These are phyloP conservation scores for Cliona cf. orientalis DNA, from an alignment of 37 sponge, comb jelly and placozoan genomes.

Conservation along the genomic window DNA sequence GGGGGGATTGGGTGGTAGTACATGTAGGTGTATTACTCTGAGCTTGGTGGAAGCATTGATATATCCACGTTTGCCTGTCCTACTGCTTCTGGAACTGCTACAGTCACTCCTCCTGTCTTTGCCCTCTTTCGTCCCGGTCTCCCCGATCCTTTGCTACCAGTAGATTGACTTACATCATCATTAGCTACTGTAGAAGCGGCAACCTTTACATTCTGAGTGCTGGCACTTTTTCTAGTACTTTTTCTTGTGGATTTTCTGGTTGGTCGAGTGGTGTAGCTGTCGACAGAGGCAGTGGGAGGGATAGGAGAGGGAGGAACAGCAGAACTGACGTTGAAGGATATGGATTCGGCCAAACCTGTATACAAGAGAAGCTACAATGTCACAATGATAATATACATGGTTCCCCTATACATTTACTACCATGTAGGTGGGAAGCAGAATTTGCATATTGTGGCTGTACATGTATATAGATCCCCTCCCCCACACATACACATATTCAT, in stretches of 20 bases:
- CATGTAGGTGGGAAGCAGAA: too few species aligned
- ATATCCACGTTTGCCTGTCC: slow-evolving; percentile 6
- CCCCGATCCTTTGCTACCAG: too few species aligned
- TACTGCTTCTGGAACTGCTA: background rate
- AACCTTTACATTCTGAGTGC: too few species aligned
- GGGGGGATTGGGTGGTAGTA: too few species aligned
- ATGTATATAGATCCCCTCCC: slow-evolving; percentile 15
- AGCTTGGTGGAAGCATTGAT: too few species aligned
- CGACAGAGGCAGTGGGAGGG: slow-evolving; percentile 13
- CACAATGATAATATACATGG: background rate
- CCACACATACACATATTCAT: slow-evolving; percentile 56
- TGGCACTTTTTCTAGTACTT: too few species aligned
- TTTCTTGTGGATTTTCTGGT: too few species aligned
- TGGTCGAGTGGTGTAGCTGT: background rate
- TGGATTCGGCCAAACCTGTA: slow-evolving; percentile 50
- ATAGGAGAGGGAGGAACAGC: slow-evolving; percentile 66
- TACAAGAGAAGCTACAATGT: background rate
- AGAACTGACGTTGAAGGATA: slow-evolving; percentile 65
- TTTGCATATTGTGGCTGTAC: background rate
- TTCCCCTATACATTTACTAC: background rate
- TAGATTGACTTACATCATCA: too few species aligned
- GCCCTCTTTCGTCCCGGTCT: background rate
- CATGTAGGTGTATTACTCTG: too few species aligned
- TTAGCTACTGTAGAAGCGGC: too few species aligned
- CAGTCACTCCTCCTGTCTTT: background rate